Evolutionary conservation across 2,113 vertebrate species (phyloP).

Genomic region (Pachypanchax playfairii): DNA sequence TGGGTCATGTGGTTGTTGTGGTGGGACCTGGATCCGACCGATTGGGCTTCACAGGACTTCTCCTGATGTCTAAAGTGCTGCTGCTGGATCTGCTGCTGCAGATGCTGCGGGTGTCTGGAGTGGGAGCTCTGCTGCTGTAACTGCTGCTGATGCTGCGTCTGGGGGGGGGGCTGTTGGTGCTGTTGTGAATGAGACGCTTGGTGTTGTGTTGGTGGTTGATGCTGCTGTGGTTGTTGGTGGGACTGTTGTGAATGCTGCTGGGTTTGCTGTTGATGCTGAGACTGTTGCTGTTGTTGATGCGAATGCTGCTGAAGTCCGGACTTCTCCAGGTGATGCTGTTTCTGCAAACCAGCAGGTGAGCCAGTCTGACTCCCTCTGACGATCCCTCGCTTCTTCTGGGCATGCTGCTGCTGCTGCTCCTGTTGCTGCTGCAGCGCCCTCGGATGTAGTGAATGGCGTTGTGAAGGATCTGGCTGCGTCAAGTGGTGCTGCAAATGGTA

Average conservation of each 20-base stretch:
- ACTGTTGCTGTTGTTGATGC: slow-evolving; percentile 65
- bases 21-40: slow-evolving; percentile 79
- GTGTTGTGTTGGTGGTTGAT: slow-evolving; percentile 70
- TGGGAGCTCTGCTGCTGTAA: slow-evolving; percentile 76
- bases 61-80: slow-evolving; percentile 93
- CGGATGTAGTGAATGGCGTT: slow-evolving; percentile 87
- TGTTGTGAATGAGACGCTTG: slow-evolving; percentile 88
- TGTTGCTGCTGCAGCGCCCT: slow-evolving; percentile 87
- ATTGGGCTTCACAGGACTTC: slow-evolving; percentile 91
- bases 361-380: slow-evolving; percentile 84
- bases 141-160: slow-evolving; percentile 73
- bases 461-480: slow-evolving; percentile 84
- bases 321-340: slow-evolving; percentile 84
- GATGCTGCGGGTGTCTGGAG: slow-evolving; percentile 79
- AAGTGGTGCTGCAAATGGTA: slow-evolving; percentile 94
- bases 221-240: slow-evolving; percentile 66
- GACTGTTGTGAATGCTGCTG: slow-evolving; percentile 75
- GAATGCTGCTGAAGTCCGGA: slow-evolving; percentile 75
- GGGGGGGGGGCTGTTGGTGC: slow-evolving; percentile 82
- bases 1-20: slow-evolving; percentile 85
- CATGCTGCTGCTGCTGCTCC: slow-evolving; percentile 87
- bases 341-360: slow-evolving; percentile 87
- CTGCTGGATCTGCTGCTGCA: slow-evolving; percentile 82
- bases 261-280: slow-evolving; percentile 79
- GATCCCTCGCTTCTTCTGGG: slow-evolving; percentile 92